Conservation (phyloP, 2,888 invertebrate genomes). For the Philereme transversata region DNA sequence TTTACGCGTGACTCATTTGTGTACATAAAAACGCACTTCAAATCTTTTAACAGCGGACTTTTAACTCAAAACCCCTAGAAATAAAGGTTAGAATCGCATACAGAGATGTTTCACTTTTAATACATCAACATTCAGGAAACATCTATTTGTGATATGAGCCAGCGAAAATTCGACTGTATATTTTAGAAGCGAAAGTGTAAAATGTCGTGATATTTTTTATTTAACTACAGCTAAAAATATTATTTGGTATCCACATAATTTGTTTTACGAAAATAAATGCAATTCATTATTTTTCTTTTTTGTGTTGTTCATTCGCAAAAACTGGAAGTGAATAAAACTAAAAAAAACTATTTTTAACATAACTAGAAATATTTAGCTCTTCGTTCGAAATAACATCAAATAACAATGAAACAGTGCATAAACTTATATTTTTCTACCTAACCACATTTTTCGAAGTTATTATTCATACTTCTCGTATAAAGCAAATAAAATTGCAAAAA, state of each 20-base stretch:
- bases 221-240: neutral
- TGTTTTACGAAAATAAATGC: no score
- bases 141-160: neutral
- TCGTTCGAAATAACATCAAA: no score
- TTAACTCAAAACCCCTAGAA: neutral
- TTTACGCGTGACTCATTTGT: constrained; percentile 19
- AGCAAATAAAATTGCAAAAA: no score
- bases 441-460: no score
- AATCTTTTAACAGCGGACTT: constrained; percentile 14
- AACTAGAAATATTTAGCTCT: no score
- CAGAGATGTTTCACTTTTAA: neutral
- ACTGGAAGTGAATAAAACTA: no score
- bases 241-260: neutral
- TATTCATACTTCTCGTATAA: no score
- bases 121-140: constrained; percentile 7
- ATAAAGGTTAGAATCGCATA: constrained; percentile 18
- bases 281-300: no score
- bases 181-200: neutral
- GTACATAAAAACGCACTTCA: constrained; percentile 23
- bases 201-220: neutral
- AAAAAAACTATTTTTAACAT: no score
- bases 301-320: no score
- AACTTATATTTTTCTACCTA: no score
- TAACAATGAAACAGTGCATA: no score
- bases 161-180: constrained; percentile 10